Base-by-base conservation (phyloP, 2,888 invertebrate genomes). In the Agrotis clavis region DNA sequence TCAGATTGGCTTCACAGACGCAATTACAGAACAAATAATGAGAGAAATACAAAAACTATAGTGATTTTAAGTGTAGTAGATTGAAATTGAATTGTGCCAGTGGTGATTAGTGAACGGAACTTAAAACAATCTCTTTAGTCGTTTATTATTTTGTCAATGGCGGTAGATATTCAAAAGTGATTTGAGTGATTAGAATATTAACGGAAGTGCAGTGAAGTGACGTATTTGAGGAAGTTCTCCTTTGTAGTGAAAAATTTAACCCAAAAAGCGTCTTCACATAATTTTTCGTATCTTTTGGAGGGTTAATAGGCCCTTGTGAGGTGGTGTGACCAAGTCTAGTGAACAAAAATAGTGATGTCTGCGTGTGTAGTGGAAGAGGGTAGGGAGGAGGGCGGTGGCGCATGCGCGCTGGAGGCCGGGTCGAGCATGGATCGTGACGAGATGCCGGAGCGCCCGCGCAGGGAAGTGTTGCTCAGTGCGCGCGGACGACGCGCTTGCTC, bases 401-500 rank as follows among this genome's bases (percentile, higher is more conserved):
- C 84, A 70, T 82, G 88, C 72, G 86, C 85, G 67, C 77, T 82
- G 14, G 92, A 91, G 47, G 80, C 85, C 2, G 70, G 83, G 35
- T 50, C 80, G 62, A 89, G 89, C 71, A 72, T 86, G 60, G 88
- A 88, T 54, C 88, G 87, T 48, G 90, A 88, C 68, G 90, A 96
- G 91, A 81, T 95, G 94, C 79, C 93, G 93, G 95, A 94, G 84
- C 92, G 94, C 54, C 90, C 95, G 75, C 93, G 96, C 64, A 93
- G 96, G 74, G 97, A 97, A 77, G 96, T 96, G 69, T 92, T 97
- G 66, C 88, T 97, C 79, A 97, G 96, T 62, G 97, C 96, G 1
- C 93, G 97, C 61, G 97, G 97, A 4, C 94, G 97, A 51, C 95
- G 98, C 53, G 97, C 97, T 14, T 97, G 97, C 90, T 97, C 97